Evolutionary conservation across 2,797 vertebrate genomes (phyloP).

Genomic region (Macrochelys suwanniensis): DNA sequence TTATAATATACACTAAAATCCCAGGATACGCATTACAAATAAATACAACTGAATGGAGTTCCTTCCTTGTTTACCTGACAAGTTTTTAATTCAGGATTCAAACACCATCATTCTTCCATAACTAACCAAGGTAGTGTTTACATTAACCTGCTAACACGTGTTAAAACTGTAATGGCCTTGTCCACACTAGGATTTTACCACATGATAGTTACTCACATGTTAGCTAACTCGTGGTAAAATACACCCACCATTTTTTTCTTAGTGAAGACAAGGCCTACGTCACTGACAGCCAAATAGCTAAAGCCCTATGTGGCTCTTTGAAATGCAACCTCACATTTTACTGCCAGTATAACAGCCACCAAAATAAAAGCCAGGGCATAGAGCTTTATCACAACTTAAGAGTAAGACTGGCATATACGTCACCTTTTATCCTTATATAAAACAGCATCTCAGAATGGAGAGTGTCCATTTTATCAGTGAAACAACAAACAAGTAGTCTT

Average conservation of each 20-base stretch:
- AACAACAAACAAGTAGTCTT: constrained; percentile 74
- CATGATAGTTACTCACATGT: not conserved
- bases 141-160: constrained; percentile 3
- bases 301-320: not conserved
- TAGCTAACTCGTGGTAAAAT: not conserved
- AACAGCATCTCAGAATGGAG: not conserved
- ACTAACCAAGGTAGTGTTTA: constrained; percentile 3
- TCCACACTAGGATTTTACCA: constrained; percentile 3
- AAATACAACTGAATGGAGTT: not conserved
- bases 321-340: not conserved
- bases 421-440: not conserved
- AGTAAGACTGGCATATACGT: not conserved
- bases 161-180: not conserved
- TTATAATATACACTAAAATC: not conserved
- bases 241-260: not conserved
- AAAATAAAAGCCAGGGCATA: not conserved
- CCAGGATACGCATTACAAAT: not conserved
- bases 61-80: not conserved
- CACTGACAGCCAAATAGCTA: not conserved
- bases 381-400: not conserved
- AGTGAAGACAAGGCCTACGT: not conserved
- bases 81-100: constrained; percentile 38
- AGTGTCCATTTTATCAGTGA: not conserved
- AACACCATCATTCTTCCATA: not conserved
- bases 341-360: not conserved